Evolutionary conservation across 92 coral and sea anemone genomes (phyloP).

Genomic region (Zoanthus sociatus): DNA sequence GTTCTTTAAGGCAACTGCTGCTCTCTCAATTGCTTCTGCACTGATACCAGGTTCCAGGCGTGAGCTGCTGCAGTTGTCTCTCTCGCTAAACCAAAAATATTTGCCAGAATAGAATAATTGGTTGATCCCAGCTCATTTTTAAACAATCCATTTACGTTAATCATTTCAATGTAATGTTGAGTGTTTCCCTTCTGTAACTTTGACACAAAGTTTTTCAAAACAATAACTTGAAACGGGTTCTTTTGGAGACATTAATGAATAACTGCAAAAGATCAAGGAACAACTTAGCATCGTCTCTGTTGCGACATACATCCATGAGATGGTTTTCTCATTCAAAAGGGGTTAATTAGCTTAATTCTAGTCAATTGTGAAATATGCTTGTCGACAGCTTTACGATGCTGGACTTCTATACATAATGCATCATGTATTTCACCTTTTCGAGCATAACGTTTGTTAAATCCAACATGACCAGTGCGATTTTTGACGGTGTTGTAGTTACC

Average conservation of each 20-base stretch:
- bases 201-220: conserved; percentile 57
- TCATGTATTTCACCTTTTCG: conserved; percentile 27
- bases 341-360: conserved; percentile 48
- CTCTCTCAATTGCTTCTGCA: conserved; percentile 10
- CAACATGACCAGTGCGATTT: conserved; percentile 38
- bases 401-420: conserved; percentile 17
- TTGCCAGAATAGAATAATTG: conserved; percentile 54
- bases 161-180: conserved; percentile 50
- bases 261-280: conserved; percentile 43
- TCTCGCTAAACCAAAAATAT: conserved; percentile 48
- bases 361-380: conserved; percentile 22
- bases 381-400: conserved; percentile 30
- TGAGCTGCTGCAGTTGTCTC: conserved; percentile 56
- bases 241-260: conserved; percentile 29
- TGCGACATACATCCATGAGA: conserved; percentile 16
- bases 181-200: conserved; percentile 31
- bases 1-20: conserved; percentile 33
- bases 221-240: conserved; percentile 58
- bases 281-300: conserved; percentile 45
- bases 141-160: conserved; percentile 66
- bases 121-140: conserved; percentile 67
- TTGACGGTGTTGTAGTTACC: not conserved
- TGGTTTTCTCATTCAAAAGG: conserved; percentile 1
- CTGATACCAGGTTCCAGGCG: conserved; percentile 57
- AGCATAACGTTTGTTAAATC: conserved; percentile 41